A percentile compares a stretch with the other conserved stretches of the same genome.
These are phyloP conservation scores for Drosophila paranaensis DNA, from an alignment of 2,888 invertebrate genomes.

Conservation along the genomic window DNA sequence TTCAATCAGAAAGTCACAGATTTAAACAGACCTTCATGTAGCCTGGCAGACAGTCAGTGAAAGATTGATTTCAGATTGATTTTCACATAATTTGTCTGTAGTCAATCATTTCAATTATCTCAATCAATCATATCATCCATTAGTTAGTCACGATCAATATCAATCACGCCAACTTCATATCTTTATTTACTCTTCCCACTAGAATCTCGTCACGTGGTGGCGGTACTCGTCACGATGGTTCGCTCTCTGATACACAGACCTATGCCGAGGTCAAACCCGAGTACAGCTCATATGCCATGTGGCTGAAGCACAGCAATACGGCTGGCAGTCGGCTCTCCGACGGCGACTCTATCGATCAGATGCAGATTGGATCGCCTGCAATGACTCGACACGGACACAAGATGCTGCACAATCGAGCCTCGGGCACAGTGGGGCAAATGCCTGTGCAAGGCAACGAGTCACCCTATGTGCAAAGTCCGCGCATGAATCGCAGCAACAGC, in stretches of 20 bases:
- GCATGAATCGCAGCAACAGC: constrained; percentile 95
- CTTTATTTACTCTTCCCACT: not conserved
- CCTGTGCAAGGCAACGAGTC: constrained; percentile 78
- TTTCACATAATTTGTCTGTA: not conserved
- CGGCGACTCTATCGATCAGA: constrained; percentile 94
- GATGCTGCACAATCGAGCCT: constrained; percentile 82
- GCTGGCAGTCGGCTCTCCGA: constrained; percentile 92
- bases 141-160: not conserved
- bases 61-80: no score
- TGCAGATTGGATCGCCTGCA: constrained; percentile 90
- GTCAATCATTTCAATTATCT: not conserved
- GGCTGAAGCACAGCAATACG: constrained; percentile 94
- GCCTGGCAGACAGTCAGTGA: no score
- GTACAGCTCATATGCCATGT: constrained; percentile 93
- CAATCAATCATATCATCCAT: not conserved
- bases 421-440: constrained; percentile 56
- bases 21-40: no score
- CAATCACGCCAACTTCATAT: not conserved
- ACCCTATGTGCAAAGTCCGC: constrained; percentile 86
- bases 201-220: constrained; percentile 81
- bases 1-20: not conserved
- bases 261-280: constrained; percentile 90
- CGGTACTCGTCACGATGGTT: constrained; percentile 90
- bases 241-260: constrained; percentile 93
- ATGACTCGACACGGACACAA: constrained; percentile 85